A percentile compares a stretch with the other conserved stretches of the same genome.
Conservation (phyloP, 2,113 vertebrate species). For the Hiodon alosoides region DNA sequence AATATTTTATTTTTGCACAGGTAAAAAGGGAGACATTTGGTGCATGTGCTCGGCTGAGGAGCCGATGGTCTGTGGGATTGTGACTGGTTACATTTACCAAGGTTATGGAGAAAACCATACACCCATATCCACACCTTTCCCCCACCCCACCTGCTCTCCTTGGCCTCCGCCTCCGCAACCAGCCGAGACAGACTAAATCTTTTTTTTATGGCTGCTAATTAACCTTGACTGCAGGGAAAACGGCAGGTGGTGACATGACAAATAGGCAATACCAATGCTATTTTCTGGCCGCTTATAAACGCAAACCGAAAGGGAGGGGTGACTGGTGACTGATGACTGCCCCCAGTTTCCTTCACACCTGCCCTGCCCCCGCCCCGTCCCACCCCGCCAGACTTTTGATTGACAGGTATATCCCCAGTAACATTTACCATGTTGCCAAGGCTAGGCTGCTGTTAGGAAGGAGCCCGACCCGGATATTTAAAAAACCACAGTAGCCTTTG, state of each 20-base stretch:
- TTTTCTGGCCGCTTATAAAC: constrained; percentile 35
- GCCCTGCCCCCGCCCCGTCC: constrained; percentile 26
- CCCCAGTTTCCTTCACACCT: neutral
- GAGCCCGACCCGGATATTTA: too few relatives aligned
- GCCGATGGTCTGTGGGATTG: too few relatives aligned
- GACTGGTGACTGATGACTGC: constrained; percentile 23
- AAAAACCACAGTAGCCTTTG: neutral
- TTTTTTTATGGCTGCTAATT: constrained; percentile 48
- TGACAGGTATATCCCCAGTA: too few relatives aligned
- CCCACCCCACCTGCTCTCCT: neutral
- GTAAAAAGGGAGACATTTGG: too few relatives aligned
- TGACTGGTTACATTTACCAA: too few relatives aligned
- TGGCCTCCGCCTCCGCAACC: neutral
- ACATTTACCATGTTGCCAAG: too few relatives aligned
- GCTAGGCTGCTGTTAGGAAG: too few relatives aligned
- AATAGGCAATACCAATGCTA: constrained; percentile 43
- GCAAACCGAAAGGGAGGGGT: constrained; percentile 23
- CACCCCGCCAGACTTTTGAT: too few relatives aligned
- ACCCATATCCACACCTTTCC: constrained; percentile 20
- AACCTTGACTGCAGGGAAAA: constrained; percentile 38
- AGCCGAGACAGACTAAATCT: constrained; percentile 30
- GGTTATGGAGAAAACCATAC: neutral
- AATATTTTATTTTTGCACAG: too few relatives aligned
- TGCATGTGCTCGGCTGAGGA: too few relatives aligned
- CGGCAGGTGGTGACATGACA: constrained; percentile 34